These are phyloP conservation scores for Decapterus maruadsi DNA, from an alignment of 2,797 vertebrate genomes.

Conservation along the genomic window DNA sequence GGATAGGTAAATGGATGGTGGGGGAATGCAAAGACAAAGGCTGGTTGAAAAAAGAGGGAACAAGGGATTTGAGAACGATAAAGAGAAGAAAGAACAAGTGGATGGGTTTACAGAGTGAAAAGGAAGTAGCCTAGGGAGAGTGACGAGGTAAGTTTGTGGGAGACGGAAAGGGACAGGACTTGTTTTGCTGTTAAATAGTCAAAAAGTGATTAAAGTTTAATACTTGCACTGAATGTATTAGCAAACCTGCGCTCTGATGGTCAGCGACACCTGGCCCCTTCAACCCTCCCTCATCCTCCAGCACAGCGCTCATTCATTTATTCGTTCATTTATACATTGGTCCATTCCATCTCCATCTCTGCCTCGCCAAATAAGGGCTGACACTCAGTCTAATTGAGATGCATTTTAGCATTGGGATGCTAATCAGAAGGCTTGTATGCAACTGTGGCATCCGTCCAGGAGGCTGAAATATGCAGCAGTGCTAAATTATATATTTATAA, in stretches of 20 bases:
- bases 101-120: conserved; percentile 15
- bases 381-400: conserved; percentile 85
- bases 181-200: conserved; percentile 39
- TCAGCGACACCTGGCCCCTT: conserved; percentile 8
- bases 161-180: conserved; percentile 5
- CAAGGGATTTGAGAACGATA: conserved; percentile 23
- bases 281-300: conserved; percentile 7
- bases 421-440: conserved; percentile 74
- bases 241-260: conserved; percentile 24
- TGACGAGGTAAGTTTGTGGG: background rate
- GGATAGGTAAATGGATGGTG: conserved; percentile 17
- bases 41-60: conserved; percentile 23
- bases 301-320: conserved; percentile 53
- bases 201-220: conserved; percentile 47
- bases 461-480: conserved; percentile 71
- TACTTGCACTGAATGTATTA: conserved; percentile 32
- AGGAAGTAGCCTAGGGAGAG: conserved; percentile 28
- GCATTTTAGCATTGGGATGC: conserved; percentile 76
- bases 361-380: conserved; percentile 70
- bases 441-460: conserved; percentile 44
- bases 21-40: conserved; percentile 12
- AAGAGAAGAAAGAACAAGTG: conserved; percentile 19
- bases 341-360: conserved; percentile 66
- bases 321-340: conserved; percentile 66
- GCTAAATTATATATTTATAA: conserved; percentile 79